phyloP scores from a whole-genome alignment of 1,140 invertebrate genomes.

The Cataglyphis hispanica region DNA sequence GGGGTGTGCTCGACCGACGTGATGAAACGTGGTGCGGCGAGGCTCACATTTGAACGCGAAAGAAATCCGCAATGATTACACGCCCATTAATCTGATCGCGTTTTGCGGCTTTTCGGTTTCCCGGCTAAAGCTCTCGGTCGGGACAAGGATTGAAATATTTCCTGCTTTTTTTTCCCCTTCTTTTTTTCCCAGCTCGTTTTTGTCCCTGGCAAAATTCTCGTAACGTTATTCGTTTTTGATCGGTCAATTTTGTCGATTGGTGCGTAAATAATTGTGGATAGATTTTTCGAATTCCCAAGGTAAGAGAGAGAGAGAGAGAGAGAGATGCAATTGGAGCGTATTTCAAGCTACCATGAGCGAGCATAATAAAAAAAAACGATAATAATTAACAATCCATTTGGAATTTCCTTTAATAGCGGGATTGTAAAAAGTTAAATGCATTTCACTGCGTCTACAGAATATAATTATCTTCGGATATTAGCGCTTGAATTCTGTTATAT shows the following conservation, averaged over 20 bases:
- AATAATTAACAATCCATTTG: constrained; percentile 47
- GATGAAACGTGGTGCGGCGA: constrained; percentile 33
- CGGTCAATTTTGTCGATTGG: constrained; percentile 14
- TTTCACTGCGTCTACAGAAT: constrained; percentile 28
- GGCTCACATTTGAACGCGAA: constrained; percentile 15
- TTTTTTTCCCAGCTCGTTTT: not conserved
- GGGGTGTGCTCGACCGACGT: constrained; percentile 15
- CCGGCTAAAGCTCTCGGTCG: constrained; percentile 2
- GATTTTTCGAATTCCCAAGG: constrained; percentile 23
- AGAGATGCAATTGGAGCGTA: not conserved
- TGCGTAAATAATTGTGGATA: constrained; percentile 31
- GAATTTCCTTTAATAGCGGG: not conserved
- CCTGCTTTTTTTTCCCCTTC: not conserved
- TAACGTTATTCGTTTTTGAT: constrained; percentile 5
- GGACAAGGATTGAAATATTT: constrained; percentile 24
- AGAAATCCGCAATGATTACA: constrained; percentile 51
- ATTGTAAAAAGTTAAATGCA: constrained; percentile 11
- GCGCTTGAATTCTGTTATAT: constrained; percentile 24
- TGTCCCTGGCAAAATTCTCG: not conserved
- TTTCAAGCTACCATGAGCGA: not conserved
- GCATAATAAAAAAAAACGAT: constrained; percentile 39
- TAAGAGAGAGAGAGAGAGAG: not conserved
- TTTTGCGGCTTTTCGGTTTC: constrained; percentile 31
- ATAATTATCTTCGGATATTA: constrained; percentile 48
- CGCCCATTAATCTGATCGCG: constrained; percentile 46